A percentile compares a stretch with the other conserved stretches of the same genome.
These are phyloP conservation scores for Sogatella furcifera DNA, from an alignment of 1,140 invertebrate genomes.

Conservation along the genomic window DNA sequence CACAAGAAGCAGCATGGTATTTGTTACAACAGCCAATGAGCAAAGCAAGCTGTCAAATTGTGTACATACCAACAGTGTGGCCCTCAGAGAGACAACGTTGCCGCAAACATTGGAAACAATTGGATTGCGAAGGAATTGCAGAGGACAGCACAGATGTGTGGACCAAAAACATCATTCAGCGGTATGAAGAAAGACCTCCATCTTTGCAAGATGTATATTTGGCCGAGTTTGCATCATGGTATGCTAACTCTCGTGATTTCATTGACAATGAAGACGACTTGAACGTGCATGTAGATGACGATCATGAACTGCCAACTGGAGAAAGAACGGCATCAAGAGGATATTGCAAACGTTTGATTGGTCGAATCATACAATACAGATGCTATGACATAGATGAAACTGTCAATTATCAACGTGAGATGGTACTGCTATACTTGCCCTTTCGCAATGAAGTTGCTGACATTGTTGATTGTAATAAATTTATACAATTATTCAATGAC, in stretches of 20 bases:
- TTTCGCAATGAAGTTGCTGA: constrained; percentile 29
- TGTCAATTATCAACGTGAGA: constrained; percentile 30
- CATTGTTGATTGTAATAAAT: constrained; percentile 29
- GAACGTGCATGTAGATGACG: constrained; percentile 22
- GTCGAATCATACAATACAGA: constrained; percentile 29
- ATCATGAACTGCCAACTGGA: constrained; percentile 20
- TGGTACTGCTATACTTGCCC: constrained; percentile 28
- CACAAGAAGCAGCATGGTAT: constrained; percentile 36
- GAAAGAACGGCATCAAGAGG: constrained; percentile 18
- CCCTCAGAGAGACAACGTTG: constrained; percentile 5
- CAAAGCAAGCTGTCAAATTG: constrained; percentile 21
- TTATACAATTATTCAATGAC: constrained; percentile 27
- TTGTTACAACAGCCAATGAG: constrained; percentile 24
- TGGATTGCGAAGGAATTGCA: constrained; percentile 5
- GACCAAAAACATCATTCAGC: constrained; percentile 25
- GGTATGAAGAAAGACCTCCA: constrained; percentile 19
- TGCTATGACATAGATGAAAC: constrained; percentile 28
- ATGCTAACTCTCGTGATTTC: constrained; percentile 26
- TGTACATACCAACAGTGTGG: constrained; percentile 21
- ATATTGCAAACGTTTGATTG: constrained; percentile 9
- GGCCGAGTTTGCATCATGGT: constrained; percentile 30
- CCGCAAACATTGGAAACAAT: constrained; percentile 8
- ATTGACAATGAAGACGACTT: constrained; percentile 25
- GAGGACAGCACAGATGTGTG: constrained; percentile 24
- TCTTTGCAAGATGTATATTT: constrained; percentile 28